Conservation (phyloP, 1,140 invertebrate species). For the Polypedilum vanderplanki region DNA sequence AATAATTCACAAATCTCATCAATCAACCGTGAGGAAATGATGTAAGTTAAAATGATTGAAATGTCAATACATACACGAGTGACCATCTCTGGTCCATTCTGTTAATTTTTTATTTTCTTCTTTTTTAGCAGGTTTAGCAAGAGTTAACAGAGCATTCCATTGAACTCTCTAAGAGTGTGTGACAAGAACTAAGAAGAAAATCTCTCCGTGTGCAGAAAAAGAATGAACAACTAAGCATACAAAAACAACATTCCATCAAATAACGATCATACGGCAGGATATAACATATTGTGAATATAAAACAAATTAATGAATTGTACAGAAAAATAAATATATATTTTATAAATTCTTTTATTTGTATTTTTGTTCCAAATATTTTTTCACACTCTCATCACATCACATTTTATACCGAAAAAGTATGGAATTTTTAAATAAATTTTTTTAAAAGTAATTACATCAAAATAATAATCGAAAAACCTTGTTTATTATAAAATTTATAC, state of each 20-base stretch:
- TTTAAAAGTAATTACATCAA: too few species aligned
- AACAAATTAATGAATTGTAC: slow-evolving; percentile 13
- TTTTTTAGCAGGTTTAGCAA: neutral
- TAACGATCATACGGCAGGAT: slow-evolving; percentile 23
- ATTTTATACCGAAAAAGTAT: neutral
- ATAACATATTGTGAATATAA: slow-evolving; percentile 24
- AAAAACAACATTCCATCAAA: neutral
- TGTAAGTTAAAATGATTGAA: slow-evolving; percentile 9
- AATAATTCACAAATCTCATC: slow-evolving; percentile 19
- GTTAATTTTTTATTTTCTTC: neutral
- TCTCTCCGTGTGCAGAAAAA: neutral
- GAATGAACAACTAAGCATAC: neutral
- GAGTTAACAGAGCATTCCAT: slow-evolving; percentile 5
- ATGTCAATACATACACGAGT: neutral
- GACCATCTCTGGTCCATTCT: neutral
- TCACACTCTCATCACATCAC: neutral
- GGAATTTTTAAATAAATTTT: too few species aligned
- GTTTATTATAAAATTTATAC: too few species aligned
- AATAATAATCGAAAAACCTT: too few species aligned
- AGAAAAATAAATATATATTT: slow-evolving; percentile 25
- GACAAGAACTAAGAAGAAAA: neutral
- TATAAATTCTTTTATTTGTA: neutral
- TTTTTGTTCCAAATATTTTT: neutral
- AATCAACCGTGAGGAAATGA: slow-evolving; percentile 8
- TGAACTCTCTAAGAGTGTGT: neutral